phyloP scores from a whole-genome alignment of 2,113 vertebrate species.

The Lophura nycthemera region DNA sequence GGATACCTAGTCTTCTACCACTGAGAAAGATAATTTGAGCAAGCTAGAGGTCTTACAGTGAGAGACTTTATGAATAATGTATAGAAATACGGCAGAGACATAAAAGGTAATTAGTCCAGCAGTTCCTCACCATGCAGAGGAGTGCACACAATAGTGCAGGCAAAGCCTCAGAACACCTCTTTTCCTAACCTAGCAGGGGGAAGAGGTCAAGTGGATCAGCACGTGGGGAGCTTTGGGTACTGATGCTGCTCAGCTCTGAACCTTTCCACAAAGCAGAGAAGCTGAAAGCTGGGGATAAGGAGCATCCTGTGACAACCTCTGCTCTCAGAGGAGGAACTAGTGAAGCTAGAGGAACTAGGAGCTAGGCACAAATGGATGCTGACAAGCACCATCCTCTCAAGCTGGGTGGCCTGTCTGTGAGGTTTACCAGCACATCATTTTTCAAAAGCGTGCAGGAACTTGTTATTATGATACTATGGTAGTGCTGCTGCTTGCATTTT shows the following conservation, averaged over 20 bases:
- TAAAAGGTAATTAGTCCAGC: background rate
- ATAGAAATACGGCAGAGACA: background rate
- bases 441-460: background rate
- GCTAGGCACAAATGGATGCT: background rate
- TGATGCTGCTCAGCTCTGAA: background rate
- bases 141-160: background rate
- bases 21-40: background rate
- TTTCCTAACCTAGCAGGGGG: background rate
- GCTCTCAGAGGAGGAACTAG: rapidly evolving
- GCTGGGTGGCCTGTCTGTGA: background rate
- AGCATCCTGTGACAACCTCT: background rate
- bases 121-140: rapidly evolving
- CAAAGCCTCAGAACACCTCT: background rate
- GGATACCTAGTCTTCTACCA: background rate
- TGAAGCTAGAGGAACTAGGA: too few relatives aligned
- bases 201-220: background rate
- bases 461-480: background rate
- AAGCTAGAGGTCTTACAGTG: background rate
- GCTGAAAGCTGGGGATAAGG: rapidly evolving
- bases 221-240: too few relatives aligned
- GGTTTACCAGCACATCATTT: slow-evolving; percentile 27
- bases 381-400: background rate
- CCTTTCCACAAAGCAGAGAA: background rate
- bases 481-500: background rate
- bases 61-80: background rate